phyloP scores from a whole-genome alignment of 1,140 invertebrate species.

The Brachionus asplanchnoidis region DNA sequence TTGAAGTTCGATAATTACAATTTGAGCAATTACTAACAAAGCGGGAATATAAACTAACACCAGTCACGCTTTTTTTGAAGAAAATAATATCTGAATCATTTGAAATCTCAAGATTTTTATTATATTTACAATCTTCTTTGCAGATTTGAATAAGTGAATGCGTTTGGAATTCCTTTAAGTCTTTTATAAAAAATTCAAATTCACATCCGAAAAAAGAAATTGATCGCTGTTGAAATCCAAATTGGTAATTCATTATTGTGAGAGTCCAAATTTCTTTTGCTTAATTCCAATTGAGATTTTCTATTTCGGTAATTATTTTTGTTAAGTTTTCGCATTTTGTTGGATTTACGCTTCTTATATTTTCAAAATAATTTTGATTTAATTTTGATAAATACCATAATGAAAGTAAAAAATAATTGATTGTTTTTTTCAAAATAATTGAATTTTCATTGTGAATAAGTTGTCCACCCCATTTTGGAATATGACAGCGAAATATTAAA shows the following conservation, averaged over 20 bases:
- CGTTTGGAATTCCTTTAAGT: constrained; percentile 4
- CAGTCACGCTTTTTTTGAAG: not conserved
- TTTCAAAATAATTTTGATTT: not conserved
- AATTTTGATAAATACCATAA: constrained; percentile 6
- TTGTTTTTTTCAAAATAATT: constrained; percentile 6
- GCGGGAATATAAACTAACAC: not conserved
- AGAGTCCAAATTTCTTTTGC: constrained; percentile 19
- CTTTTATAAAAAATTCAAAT: not conserved
- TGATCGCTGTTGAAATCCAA: not conserved
- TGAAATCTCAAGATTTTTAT: not conserved
- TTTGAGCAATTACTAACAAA: not conserved
- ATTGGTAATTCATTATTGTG: not conserved
- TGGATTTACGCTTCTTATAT: not conserved
- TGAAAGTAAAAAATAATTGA: constrained; percentile 8
- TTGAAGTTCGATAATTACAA: not conserved
- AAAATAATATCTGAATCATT: not conserved
- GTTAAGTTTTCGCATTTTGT: not conserved
- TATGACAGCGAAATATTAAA: not conserved
- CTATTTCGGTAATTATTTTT: constrained; percentile 5
- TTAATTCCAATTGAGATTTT: constrained; percentile 20
- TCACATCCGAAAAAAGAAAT: not conserved
- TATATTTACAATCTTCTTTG: constrained; percentile 11
- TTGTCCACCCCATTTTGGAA: not conserved
- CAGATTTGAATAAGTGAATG: constrained; percentile 5
- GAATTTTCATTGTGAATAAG: not conserved